Evolutionary conservation across 2,888 invertebrate genomes (phyloP).

Genomic region (Siphlonurus alternatus): DNA sequence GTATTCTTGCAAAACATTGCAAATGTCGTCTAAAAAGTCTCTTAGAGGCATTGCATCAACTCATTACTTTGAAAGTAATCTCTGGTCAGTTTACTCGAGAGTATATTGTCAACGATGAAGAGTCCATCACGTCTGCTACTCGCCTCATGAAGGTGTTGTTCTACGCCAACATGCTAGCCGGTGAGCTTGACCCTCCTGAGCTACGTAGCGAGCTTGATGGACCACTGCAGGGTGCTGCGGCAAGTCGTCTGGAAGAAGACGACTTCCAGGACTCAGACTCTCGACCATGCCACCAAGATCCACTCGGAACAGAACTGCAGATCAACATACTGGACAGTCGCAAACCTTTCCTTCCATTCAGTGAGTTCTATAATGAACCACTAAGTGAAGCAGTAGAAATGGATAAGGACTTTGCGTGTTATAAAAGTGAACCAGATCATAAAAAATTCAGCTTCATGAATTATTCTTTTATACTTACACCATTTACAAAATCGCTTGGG

Average conservation of each 20-base stretch:
- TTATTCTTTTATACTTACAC: conserved; percentile 78
- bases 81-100: conserved; percentile 53
- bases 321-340: conserved; percentile 66
- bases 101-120: conserved; percentile 70
- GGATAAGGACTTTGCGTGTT: conserved; percentile 85
- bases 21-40: conserved; percentile 44
- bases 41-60: conserved; percentile 61
- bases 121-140: conserved; percentile 65
- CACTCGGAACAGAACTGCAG: conserved; percentile 53
- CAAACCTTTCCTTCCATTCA: conserved; percentile 64
- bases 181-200: conserved; percentile 50
- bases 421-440: conserved; percentile 44
- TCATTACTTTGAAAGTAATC: conserved; percentile 72
- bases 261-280: conserved; percentile 25
- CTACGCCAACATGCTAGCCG: conserved; percentile 77
- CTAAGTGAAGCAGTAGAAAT: conserved; percentile 85
- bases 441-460: conserved; percentile 74
- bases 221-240: conserved; percentile 26
- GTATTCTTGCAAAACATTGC: conserved; percentile 59
- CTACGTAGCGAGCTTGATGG: conserved; percentile 37
- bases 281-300: conserved; percentile 34
- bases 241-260: conserved; percentile 33
- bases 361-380: conserved; percentile 89
- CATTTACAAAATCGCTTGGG: conserved; percentile 79
- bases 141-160: conserved; percentile 81